phyloP scores from a whole-genome alignment of 1,140 invertebrate species.

The Protaetia brevitarsis region DNA sequence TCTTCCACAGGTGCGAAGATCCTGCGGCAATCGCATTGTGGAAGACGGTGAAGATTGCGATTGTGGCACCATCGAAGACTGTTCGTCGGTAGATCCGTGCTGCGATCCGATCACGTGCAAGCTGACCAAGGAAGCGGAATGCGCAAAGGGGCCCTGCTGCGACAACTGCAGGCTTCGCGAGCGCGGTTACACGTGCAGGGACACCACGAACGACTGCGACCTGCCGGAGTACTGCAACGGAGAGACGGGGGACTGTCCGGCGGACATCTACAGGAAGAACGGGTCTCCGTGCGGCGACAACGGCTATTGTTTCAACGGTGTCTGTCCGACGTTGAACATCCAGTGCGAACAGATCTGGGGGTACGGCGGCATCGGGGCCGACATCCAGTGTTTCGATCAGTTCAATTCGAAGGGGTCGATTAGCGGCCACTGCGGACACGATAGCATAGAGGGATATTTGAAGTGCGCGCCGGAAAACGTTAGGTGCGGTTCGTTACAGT shows the following conservation, averaged over 20 bases:
- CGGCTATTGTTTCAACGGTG: conserved; percentile 87
- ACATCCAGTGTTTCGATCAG: conserved; percentile 85
- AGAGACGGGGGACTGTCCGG: conserved; percentile 79
- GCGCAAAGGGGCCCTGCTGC: conserved; percentile 89
- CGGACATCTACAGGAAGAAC: conserved; percentile 87
- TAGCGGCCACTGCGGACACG: conserved; percentile 89
- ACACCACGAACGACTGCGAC: conserved; percentile 88
- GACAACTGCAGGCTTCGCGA: conserved; percentile 68
- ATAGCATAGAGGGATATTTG: conserved; percentile 72
- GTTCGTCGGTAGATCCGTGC: conserved; percentile 81
- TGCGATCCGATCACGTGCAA: conserved; percentile 95
- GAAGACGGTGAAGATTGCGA: conserved; percentile 95
- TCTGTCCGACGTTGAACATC: conserved; percentile 80
- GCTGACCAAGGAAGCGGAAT: conserved; percentile 85
- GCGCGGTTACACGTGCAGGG: conserved; percentile 75
- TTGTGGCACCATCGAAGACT: conserved; percentile 84
- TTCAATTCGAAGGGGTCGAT: conserved; percentile 93
- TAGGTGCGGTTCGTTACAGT: conserved; percentile 85
- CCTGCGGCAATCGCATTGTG: conserved; percentile 90
- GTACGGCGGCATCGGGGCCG: conserved; percentile 65
- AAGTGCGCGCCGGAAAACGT: conserved; percentile 87
- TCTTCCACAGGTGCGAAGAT: conserved; percentile 66
- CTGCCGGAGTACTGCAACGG: conserved; percentile 90
- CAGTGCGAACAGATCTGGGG: conserved; percentile 94
- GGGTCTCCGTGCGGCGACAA: conserved; percentile 66